Conservation (phyloP, 1,140 invertebrate genomes). For the Nautilus pompilius region DNA sequence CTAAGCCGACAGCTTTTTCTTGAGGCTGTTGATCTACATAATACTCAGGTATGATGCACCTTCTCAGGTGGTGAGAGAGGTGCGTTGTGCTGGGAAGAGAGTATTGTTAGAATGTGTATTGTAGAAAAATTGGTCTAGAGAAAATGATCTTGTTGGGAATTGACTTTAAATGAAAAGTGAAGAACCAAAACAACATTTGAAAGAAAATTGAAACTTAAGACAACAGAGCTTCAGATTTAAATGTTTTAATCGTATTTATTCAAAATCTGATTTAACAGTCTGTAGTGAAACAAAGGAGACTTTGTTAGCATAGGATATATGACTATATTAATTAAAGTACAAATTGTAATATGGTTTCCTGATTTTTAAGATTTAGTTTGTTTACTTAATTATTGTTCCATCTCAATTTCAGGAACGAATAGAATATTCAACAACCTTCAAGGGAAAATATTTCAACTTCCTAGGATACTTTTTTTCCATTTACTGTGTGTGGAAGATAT, state of each 20-base stretch:
- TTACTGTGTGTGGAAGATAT: constrained; percentile 99
- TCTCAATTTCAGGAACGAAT: constrained; percentile 65
- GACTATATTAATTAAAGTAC: background rate
- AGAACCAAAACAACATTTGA: too few species aligned
- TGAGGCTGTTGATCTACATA: constrained; percentile 90
- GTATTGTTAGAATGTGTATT: background rate
- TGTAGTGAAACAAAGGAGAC: too few species aligned
- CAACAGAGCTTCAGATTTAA: too few species aligned
- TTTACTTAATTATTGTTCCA: constrained; percentile 23
- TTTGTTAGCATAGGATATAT: too few species aligned
- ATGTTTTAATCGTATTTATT: too few species aligned
- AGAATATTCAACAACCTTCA: constrained; percentile 93
- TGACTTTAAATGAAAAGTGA: too few species aligned
- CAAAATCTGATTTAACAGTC: too few species aligned
- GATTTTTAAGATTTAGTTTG: background rate
- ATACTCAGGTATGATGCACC: constrained; percentile 66
- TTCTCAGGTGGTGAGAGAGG: background rate
- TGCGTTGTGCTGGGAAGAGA: background rate
- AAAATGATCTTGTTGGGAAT: too few species aligned
- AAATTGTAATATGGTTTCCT: background rate
- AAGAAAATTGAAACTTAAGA: too few species aligned
- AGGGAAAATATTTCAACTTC: constrained; percentile 99
- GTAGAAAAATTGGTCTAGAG: too few species aligned
- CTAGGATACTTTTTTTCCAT: constrained; percentile 98
- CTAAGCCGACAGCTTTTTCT: constrained; percentile 91